These are phyloP conservation scores for Eurystomus gularis DNA, from an alignment of 2,113 vertebrate genomes.

Conservation along the genomic window DNA sequence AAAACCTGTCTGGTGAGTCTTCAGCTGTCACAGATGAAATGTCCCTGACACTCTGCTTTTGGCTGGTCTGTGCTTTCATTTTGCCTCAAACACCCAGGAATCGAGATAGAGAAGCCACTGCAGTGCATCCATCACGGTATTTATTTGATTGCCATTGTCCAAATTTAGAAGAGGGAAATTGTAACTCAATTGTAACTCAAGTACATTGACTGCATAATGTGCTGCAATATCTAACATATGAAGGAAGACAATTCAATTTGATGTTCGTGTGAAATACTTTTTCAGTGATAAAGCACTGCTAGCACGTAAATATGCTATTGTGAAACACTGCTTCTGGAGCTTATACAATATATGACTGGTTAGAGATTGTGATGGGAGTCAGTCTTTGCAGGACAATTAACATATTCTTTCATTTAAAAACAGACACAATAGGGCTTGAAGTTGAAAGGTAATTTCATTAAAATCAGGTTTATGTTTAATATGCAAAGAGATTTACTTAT, in stretches of 20 bases:
- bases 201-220: background rate
- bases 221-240: background rate
- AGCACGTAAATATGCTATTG: background rate
- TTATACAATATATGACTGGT: background rate
- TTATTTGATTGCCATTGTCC: background rate
- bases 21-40: background rate
- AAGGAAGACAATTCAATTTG: background rate
- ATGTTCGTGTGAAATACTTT: background rate
- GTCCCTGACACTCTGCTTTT: background rate
- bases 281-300: background rate
- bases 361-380: background rate
- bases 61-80: background rate
- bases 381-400: background rate
- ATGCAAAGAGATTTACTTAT: background rate
- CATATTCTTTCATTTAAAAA: background rate
- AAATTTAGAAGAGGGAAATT: background rate
- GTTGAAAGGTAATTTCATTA: background rate
- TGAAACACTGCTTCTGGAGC: background rate
- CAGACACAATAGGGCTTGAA: background rate
- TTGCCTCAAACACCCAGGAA: background rate
- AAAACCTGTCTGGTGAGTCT: background rate
- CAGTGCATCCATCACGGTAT: background rate
- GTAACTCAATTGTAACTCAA: slow-evolving; percentile 2
- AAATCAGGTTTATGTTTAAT: background rate
- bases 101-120: background rate